Conservation (phyloP, 1,140 invertebrate genomes). For the Pseudomyrmex flavicornis region DNA sequence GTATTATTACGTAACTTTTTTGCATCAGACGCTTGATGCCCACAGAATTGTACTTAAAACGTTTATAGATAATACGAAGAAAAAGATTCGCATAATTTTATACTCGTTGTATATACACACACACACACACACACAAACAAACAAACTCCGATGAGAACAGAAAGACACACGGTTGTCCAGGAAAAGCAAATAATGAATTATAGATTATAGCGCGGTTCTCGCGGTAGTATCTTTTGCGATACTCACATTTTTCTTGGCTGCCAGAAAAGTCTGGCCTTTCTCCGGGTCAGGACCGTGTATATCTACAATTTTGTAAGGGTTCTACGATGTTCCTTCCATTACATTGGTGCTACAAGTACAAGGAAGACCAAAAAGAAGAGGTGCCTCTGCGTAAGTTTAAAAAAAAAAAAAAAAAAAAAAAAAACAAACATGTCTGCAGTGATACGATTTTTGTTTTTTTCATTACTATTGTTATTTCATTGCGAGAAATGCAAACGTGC, state of each 20-base stretch:
- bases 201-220: not conserved
- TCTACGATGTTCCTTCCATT: conserved; percentile 15
- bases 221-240: conserved; percentile 1
- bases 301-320: conserved; percentile 5
- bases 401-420: not conserved
- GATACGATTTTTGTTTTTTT: not conserved
- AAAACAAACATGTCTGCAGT: not conserved
- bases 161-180: not conserved
- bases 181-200: not conserved
- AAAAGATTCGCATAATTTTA: conserved; percentile 28
- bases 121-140: too few relatives aligned
- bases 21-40: conserved; percentile 7
- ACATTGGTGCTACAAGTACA: conserved; percentile 16
- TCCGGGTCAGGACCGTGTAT: not conserved
- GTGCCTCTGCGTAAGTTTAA: not conserved
- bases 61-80: not conserved
- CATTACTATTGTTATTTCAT: conserved; percentile 12
- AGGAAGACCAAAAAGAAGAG: conserved; percentile 18
- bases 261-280: not conserved
- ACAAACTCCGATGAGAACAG: conserved; percentile 2
- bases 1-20: conserved; percentile 62
- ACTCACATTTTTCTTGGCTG: not conserved
- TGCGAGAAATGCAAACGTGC: not conserved
- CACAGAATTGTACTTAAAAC: conserved; percentile 15
- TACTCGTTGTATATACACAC: not conserved